phyloP scores from a whole-genome alignment of 2,888 invertebrate species.

The Rhagonycha lutea region DNA sequence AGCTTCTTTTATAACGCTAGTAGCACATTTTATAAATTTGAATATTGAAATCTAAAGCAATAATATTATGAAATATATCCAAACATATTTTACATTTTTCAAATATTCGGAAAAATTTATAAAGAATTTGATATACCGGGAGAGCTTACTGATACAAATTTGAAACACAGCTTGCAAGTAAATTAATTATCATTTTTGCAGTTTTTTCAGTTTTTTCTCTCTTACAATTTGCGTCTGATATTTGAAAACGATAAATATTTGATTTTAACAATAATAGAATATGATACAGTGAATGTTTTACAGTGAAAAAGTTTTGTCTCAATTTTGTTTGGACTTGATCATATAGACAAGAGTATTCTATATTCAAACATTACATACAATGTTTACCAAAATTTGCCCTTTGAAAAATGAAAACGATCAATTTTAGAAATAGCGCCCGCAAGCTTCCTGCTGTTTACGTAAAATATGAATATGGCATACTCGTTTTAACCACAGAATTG shows the following conservation, averaged over 20 bases:
- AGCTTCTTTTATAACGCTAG: conserved; percentile 25
- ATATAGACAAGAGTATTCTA: neutral
- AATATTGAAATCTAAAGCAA: conserved; percentile 18
- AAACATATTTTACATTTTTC: conserved; percentile 11
- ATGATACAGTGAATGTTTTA: neutral
- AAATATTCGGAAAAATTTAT: neutral
- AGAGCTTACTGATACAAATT: neutral
- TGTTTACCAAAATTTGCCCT: conserved; percentile 26
- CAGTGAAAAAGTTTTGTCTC: neutral
- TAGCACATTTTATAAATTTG: conserved; percentile 21
- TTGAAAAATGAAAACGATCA: conserved; percentile 29
- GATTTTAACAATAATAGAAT: too few relatives aligned
- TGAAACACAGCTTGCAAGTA: neutral
- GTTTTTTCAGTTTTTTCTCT: too few relatives aligned
- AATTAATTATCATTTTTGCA: neutral
- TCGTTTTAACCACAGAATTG: conserved; percentile 10
- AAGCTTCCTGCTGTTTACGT: conserved; percentile 18
- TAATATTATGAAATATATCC: conserved; percentile 13
- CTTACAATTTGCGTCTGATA: too few relatives aligned
- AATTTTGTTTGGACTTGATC: neutral
- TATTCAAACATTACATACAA: conserved; percentile 18
- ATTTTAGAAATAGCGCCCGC: conserved; percentile 21
- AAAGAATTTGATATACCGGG: neutral
- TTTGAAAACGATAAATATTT: too few relatives aligned
- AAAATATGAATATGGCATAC: conserved; percentile 10